Percentiles rank a stretch among this genome's conserved stretches.
phyloP scores from a whole-genome alignment of 1,140 invertebrate genomes.

The Leptoteleia sp. region DNA sequence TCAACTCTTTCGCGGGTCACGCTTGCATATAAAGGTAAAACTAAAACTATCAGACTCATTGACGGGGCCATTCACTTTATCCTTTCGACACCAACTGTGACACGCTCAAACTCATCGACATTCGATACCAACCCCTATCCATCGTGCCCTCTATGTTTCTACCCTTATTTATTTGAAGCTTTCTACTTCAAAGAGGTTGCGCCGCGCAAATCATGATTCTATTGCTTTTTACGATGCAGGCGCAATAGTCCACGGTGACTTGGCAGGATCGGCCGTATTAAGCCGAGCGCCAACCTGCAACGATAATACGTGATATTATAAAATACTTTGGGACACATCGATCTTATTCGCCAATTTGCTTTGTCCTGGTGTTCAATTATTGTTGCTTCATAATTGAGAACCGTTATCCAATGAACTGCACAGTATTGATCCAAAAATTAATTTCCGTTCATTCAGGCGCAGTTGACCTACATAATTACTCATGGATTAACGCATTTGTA shows the following conservation, averaged over 20 bases:
- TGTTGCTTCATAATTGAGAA: conserved; percentile 3
- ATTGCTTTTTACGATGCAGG: conserved; percentile 22
- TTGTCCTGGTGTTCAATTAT: conserved; percentile 13
- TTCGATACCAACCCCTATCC: conserved; percentile 42
- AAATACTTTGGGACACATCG: conserved; percentile 1
- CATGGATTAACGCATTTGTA: background rate
- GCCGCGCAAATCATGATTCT: conserved; percentile 33
- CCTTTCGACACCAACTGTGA: conserved; percentile 42
- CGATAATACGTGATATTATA: conserved; percentile 8
- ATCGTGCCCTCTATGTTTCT: conserved; percentile 28
- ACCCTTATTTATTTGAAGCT: conserved; percentile 50
- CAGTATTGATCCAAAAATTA: conserved; percentile 21
- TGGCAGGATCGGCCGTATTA: conserved; percentile 11
- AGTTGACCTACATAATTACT: conserved; percentile 14
- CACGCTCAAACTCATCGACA: conserved; percentile 48
- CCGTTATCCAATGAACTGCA: conserved; percentile 11
- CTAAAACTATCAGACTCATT: conserved; percentile 51
- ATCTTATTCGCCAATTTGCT: conserved; percentile 22
- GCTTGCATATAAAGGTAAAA: conserved; percentile 44
- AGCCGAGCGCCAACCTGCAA: background rate
- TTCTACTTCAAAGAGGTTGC: conserved; percentile 32
- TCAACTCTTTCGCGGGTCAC: conserved; percentile 10
- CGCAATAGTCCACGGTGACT: background rate
- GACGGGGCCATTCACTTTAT: conserved; percentile 38
- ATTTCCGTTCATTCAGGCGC: background rate